Percentiles rank a stretch among this genome's conserved stretches.
Evolutionary conservation across 1,140 invertebrate species (phyloP).

Genomic region (Pachypeltis micranthus): DNA sequence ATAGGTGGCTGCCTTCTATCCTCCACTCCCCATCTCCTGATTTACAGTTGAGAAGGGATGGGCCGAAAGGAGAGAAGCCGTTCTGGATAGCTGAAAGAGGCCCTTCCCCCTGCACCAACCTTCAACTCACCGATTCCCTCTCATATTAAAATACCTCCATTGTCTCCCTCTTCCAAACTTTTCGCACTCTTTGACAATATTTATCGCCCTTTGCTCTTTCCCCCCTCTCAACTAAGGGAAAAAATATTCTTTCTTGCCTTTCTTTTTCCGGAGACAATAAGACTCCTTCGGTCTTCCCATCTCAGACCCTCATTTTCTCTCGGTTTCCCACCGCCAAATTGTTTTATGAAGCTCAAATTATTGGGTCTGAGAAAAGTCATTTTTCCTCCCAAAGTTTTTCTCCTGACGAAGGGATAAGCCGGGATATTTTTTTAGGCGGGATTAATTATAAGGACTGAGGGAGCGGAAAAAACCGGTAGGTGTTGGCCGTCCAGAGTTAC

Average conservation of each 20-base stretch:
- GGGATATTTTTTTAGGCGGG: too few relatives aligned
- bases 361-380: not conserved
- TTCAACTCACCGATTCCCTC: not conserved
- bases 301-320: constrained; percentile 8
- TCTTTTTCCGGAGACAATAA: constrained; percentile 10
- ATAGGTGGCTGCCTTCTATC: too few relatives aligned
- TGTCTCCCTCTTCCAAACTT: constrained; percentile 9
- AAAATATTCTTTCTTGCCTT: constrained; percentile 1
- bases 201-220: not conserved
- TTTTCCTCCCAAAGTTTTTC: too few relatives aligned
- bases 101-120: not conserved
- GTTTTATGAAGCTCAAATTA: constrained; percentile 8
- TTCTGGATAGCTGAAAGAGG: not conserved
- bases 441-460: too few relatives aligned
- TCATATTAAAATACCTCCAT: constrained; percentile 16
- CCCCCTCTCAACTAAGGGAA: not conserved
- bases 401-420: too few relatives aligned
- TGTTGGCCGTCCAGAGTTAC: too few relatives aligned
- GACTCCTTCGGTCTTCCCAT: not conserved
- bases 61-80: not conserved
- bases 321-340: not conserved
- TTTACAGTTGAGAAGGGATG: not conserved
- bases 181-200: not conserved
- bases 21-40: not conserved
- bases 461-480: too few relatives aligned